These are phyloP conservation scores for Drosophila cardini DNA, from an alignment of 1,140 invertebrate species.

Conservation along the genomic window DNA sequence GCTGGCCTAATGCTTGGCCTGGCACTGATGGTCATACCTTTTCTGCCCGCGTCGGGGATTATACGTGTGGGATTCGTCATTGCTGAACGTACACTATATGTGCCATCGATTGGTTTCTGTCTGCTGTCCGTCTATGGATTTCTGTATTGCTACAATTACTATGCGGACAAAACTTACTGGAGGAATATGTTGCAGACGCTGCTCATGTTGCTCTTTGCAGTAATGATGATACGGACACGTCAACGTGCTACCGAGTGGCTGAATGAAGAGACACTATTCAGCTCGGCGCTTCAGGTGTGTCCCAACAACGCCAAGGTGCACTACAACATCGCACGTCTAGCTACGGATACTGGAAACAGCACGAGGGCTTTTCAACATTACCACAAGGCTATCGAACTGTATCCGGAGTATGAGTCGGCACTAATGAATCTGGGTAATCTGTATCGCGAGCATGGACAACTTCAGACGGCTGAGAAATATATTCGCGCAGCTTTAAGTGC, in stretches of 20 bases:
- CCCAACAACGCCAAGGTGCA: slow-evolving; percentile 97
- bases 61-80: slow-evolving; percentile 97
- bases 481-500: slow-evolving; percentile 90
- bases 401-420: slow-evolving; percentile 97
- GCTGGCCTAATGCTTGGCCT: slow-evolving; percentile 87
- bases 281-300: slow-evolving; percentile 90
- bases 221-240: slow-evolving; percentile 86
- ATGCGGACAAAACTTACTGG: slow-evolving; percentile 19
- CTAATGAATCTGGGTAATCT: slow-evolving; percentile 99
- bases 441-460: slow-evolving; percentile 91
- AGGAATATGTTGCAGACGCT: slow-evolving; percentile 61
- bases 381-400: slow-evolving; percentile 91
- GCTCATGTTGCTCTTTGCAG: slow-evolving; percentile 84
- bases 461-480: slow-evolving; percentile 90
- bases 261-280: slow-evolving; percentile 90
- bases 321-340: slow-evolving; percentile 96
- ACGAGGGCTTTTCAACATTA: slow-evolving; percentile 91
- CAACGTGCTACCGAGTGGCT: slow-evolving; percentile 92
- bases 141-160: slow-evolving; percentile 60
- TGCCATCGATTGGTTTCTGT: slow-evolving; percentile 94
- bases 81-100: slow-evolving; percentile 94
- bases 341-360: slow-evolving; percentile 90
- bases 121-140: slow-evolving; percentile 90
- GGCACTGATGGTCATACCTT: slow-evolving; percentile 92
- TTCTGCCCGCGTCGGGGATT: slow-evolving; percentile 96